Evolutionary conservation across 2,888 invertebrate genomes (phyloP), one percentile per base, ranked within the genome.

Genomic region (Amaurobius ferox): DNA sequence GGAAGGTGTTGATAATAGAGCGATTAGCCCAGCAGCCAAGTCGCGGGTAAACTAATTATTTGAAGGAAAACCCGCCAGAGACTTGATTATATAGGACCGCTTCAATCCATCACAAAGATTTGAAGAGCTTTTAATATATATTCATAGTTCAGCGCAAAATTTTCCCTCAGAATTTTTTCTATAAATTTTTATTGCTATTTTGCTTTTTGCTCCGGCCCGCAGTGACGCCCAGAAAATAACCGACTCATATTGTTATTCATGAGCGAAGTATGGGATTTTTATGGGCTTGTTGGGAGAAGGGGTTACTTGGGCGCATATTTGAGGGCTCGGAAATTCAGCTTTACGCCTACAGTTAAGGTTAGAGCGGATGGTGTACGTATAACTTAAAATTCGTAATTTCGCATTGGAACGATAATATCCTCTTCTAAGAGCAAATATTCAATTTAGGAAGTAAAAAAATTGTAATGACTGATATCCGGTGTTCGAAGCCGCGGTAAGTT

Each of bases 1-100:
- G 61, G 68, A 78, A 81, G 81, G 81, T 81, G 81, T 81, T 81
- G 76, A 76, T 81, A 81, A 81, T 81, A 81, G 76, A 76, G 81
- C 81, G 81, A 81, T 81, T 81, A 81, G 62, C 44, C 5, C 19
- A 55, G 28, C 23, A 55, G 80, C 62, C 70, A 23, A 0, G 30
- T 13, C 64, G 19, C 11, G 32, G 35, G 35, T 76, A 76, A 76
- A 62, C 81, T 76, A 81, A 81, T 81, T 81, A 81, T 81, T 76
- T 74, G 70, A 64, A 55, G 48, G 40, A 72, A 66, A 55, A 68
- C 23, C 76, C 44, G 76, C 71, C 72, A 19, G 62, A 40, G 40
- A 9, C 1, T 29, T 81, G 81, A 81, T 81, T 81, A 81, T 76
- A 76, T 30, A 44, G 70, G 35, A 70, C 67, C 26, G 9, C 19